Evolutionary conservation across 2,888 invertebrate genomes (phyloP).

Genomic region (Gari tellinella): DNA sequence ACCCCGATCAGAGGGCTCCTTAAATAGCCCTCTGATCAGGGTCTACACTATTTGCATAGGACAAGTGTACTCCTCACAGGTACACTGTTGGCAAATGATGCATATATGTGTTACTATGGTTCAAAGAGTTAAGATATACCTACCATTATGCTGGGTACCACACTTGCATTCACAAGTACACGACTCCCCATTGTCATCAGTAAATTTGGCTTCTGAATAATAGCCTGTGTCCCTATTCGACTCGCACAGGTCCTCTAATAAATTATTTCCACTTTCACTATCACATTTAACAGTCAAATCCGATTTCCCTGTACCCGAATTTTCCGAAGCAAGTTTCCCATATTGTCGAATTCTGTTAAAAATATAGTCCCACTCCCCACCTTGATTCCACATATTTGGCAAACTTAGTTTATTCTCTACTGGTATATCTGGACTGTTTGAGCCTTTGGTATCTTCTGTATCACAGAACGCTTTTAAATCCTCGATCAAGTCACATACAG

Average conservation of each 20-base stretch:
- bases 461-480: slow-evolving; percentile 79
- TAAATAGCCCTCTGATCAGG: too few species aligned
- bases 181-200: slow-evolving; percentile 35
- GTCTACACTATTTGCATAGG: too few species aligned
- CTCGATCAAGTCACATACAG: slow-evolving; percentile 77
- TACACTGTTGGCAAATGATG: too few species aligned
- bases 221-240: slow-evolving; percentile 54
- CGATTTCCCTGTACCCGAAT: slow-evolving; percentile 53
- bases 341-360: slow-evolving; percentile 73
- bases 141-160: slow-evolving; percentile 5
- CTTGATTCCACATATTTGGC: slow-evolving; percentile 71
- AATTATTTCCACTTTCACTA: slow-evolving; percentile 59
- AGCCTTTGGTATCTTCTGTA: slow-evolving; percentile 57
- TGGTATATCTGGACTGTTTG: slow-evolving; percentile 34
- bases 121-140: too few species aligned
- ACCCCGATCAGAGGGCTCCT: too few species aligned
- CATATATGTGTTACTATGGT: too few species aligned
- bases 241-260: slow-evolving; percentile 53
- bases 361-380: slow-evolving; percentile 78
- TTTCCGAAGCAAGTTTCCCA: slow-evolving; percentile 57
- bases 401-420: slow-evolving; percentile 40
- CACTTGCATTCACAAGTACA: slow-evolving; percentile 14
- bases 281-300: slow-evolving; percentile 58
- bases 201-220: slow-evolving; percentile 42
- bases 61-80: too few species aligned